A percentile compares a stretch with the other conserved stretches of the same genome.
phyloP scores from a whole-genome alignment of 2,797 vertebrate species.

The Lophotriccus pileatus region DNA sequence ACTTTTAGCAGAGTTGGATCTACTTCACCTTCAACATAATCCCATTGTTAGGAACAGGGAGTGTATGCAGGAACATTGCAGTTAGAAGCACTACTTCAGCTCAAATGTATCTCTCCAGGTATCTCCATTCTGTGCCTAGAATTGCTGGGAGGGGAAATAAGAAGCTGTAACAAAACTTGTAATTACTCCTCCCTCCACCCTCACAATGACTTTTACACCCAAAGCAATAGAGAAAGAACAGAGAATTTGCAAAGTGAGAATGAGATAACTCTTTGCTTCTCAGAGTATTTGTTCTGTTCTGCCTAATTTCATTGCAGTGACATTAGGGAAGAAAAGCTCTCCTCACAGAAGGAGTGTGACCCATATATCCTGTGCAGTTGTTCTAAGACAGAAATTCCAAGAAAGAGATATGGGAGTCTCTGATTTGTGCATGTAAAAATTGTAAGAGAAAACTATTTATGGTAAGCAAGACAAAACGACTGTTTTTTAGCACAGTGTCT shows the following conservation, averaged over 20 bases:
- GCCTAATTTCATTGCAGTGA: not conserved
- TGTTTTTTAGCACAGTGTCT: not conserved
- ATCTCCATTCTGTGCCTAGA: not conserved
- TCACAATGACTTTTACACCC: not conserved
- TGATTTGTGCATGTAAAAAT: not conserved
- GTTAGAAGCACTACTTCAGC: not conserved
- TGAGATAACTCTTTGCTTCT: not conserved
- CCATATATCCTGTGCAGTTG: not conserved
- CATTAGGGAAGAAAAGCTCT: not conserved
- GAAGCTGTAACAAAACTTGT: not conserved
- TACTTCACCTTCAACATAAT: not conserved
- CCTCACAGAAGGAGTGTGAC: not conserved
- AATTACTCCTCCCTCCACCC: not conserved
- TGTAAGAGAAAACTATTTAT: not conserved
- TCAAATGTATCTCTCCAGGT: not conserved
- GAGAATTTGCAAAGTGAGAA: not conserved
- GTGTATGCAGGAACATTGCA: not conserved
- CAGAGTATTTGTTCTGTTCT: not conserved
- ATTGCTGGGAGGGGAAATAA: not conserved
- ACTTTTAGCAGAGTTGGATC: not conserved
- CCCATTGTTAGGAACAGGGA: fast-evolving
- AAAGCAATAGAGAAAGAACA: not conserved
- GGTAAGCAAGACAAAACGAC: not conserved
- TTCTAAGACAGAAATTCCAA: not conserved
- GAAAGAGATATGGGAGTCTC: fast-evolving